Evolutionary conservation across 2,888 invertebrate species (phyloP).

Genomic region (Drosophila birchii): DNA sequence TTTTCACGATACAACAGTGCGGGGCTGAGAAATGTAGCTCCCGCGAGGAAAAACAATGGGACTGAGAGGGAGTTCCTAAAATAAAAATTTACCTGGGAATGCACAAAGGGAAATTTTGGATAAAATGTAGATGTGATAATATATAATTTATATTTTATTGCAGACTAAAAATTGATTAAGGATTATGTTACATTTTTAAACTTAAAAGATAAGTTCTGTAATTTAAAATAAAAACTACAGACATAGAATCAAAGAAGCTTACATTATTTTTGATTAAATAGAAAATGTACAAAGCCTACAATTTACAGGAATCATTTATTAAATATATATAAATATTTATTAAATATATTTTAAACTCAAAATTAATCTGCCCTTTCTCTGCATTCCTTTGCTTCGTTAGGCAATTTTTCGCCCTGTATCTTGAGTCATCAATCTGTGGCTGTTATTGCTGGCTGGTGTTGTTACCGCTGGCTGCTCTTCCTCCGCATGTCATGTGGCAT

Average conservation of each 20-base stretch:
- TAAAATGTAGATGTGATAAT: not conserved
- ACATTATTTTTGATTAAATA: too few relatives aligned
- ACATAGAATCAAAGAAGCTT: too few relatives aligned
- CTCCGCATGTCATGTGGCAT: constrained; percentile 51
- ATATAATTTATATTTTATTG: not conserved
- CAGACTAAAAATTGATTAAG: not conserved
- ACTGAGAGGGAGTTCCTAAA: too few relatives aligned
- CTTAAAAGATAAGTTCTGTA: not conserved
- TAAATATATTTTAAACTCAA: too few relatives aligned
- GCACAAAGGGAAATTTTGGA: not conserved
- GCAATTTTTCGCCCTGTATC: constrained; percentile 4
- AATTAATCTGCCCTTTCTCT: not conserved
- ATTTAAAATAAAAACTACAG: not conserved
- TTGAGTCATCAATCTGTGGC: constrained; percentile 37
- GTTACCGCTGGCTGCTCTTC: constrained; percentile 28
- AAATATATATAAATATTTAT: too few relatives aligned
- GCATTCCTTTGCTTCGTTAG: too few relatives aligned
- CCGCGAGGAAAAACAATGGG: not conserved
- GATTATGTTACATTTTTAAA: not conserved
- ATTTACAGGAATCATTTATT: too few relatives aligned
- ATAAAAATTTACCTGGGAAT: constrained; percentile 1
- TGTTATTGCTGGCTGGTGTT: constrained; percentile 29
- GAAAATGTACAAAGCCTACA: too few relatives aligned
- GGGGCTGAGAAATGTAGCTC: constrained; percentile 19
- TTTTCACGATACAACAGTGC: constrained; percentile 39